Base-by-base conservation (phyloP, 2,888 invertebrate genomes). In the Thymelicus sylvestris region DNA sequence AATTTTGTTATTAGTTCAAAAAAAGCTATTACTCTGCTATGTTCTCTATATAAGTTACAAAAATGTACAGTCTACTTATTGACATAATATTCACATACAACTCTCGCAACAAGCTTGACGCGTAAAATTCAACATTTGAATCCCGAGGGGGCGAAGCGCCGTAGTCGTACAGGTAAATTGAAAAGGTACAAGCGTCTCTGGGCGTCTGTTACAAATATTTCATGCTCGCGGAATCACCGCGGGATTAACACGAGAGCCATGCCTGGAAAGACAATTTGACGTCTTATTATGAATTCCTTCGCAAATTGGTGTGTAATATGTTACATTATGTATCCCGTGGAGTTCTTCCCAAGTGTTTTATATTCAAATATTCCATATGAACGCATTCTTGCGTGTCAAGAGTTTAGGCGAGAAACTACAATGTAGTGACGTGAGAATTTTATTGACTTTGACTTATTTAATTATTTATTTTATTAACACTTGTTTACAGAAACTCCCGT, bases 201-300 rank as follows among this genome's bases (percentile, higher is more conserved):
- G 74, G 68, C 77, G 80, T 80, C 81, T 86, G 84, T 81, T 83
- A 86, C 86, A 88, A 88, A 89, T 88, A 90, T 90, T 90, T 88
- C 85, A 88, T 86, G 85, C 82, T 81, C 82, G 78, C 81, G 79
- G 87, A 89, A 89, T 89, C 89, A 88, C 81, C 79, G 79, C 77
- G 82, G 87, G 86, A 90, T 90, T 90, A 90, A 85, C 88, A 89
- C 89, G 86, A 88, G 88, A 91, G 52, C 7, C 50, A n/a, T 19
- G 50, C 60, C 7, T 10, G 39, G 10, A 41, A 67, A 67, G 61
- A 67, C 48, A n/a, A 62, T 67, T 62, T 55, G 15, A 62, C 50
- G 55, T 65, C 55, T 52, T 52, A 65, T 52, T 52, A 64, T 50
- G 50, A 52, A 52, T 63, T 64, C 64, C 15, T 38, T 52, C n/a